phyloP scores from a whole-genome alignment of 2,888 invertebrate species.

The Diarsia mendica region DNA sequence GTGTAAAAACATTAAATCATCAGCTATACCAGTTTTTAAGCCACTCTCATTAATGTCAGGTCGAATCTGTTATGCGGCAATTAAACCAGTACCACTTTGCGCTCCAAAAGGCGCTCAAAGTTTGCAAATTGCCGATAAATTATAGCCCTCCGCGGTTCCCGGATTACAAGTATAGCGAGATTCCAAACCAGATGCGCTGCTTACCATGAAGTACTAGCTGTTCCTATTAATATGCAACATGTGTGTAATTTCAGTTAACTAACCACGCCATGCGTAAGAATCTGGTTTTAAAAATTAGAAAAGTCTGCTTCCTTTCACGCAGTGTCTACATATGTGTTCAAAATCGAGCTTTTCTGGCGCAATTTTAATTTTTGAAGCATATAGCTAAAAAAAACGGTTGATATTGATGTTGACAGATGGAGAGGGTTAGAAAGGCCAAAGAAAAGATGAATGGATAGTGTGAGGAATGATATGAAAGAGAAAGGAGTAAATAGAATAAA shows the following conservation, averaged over 20 bases:
- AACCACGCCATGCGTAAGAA: conserved; percentile 33
- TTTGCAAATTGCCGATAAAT: conserved; percentile 47
- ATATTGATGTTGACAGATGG: too few species aligned
- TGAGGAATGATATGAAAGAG: too few species aligned
- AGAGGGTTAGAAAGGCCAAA: too few species aligned
- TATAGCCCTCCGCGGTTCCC: conserved; percentile 36
- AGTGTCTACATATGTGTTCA: background rate
- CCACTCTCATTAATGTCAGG: conserved; percentile 60
- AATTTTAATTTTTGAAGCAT: background rate
- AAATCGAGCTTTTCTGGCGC: background rate
- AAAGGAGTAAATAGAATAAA: too few species aligned
- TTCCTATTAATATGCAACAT: conserved; percentile 51
- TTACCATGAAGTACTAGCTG: conserved; percentile 43
- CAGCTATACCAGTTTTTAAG: conserved; percentile 54
- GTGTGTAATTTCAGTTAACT: conserved; percentile 41
- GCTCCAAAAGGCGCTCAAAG: conserved; percentile 57
- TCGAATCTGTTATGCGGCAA: conserved; percentile 67
- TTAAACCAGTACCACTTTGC: conserved; percentile 60
- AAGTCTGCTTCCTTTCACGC: conserved; percentile 15
- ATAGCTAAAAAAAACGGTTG: too few species aligned
- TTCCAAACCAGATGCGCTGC: conserved; percentile 49
- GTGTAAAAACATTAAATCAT: conserved; percentile 62
- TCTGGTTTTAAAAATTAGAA: conserved; percentile 21
- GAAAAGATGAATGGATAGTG: too few species aligned
- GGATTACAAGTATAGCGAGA: conserved; percentile 48